Evolutionary conservation across 2,797 vertebrate genomes (phyloP).

Genomic region (Chaunax sp.): DNA sequence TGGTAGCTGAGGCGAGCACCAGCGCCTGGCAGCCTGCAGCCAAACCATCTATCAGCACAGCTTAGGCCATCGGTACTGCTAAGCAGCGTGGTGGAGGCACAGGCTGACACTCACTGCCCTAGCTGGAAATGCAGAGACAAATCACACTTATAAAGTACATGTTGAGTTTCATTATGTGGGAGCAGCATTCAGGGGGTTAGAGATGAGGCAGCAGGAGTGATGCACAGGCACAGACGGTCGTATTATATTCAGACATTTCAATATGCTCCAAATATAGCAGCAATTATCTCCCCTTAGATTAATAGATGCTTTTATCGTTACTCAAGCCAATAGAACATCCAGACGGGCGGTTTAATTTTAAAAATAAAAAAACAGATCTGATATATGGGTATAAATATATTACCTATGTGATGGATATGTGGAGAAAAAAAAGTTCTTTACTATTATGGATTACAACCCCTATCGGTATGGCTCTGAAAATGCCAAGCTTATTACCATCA

Average conservation of each 20-base stretch:
- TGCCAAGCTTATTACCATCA: constrained; percentile 76
- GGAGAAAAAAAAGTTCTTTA: not conserved
- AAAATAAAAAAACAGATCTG: not conserved
- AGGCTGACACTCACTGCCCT: constrained; percentile 28
- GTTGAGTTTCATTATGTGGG: constrained; percentile 65
- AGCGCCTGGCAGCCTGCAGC: constrained; percentile 63
- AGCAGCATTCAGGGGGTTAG: constrained; percentile 33
- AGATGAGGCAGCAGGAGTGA: constrained; percentile 19
- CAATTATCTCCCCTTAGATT: constrained; percentile 45
- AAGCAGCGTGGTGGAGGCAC: constrained; percentile 54
- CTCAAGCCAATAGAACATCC: constrained; percentile 37
- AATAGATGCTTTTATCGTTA: constrained; percentile 48
- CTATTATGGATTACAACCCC: constrained; percentile 21
- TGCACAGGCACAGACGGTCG: constrained; percentile 20
- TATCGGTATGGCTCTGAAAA: constrained; percentile 55
- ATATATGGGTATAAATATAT: constrained; percentile 8
- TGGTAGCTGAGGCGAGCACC: constrained; percentile 65
- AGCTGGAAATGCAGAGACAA: constrained; percentile 52
- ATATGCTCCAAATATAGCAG: constrained; percentile 52
- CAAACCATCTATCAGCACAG: constrained; percentile 72
- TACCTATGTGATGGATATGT: constrained; percentile 17
- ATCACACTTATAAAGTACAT: constrained; percentile 50
- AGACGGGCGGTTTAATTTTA: constrained; percentile 18
- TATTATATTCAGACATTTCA: constrained; percentile 53
- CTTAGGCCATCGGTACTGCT: constrained; percentile 71